Evolutionary conservation across 2,797 vertebrate genomes (phyloP), one percentile per base, ranked within the genome.

Genomic region (Platalea minor): DNA sequence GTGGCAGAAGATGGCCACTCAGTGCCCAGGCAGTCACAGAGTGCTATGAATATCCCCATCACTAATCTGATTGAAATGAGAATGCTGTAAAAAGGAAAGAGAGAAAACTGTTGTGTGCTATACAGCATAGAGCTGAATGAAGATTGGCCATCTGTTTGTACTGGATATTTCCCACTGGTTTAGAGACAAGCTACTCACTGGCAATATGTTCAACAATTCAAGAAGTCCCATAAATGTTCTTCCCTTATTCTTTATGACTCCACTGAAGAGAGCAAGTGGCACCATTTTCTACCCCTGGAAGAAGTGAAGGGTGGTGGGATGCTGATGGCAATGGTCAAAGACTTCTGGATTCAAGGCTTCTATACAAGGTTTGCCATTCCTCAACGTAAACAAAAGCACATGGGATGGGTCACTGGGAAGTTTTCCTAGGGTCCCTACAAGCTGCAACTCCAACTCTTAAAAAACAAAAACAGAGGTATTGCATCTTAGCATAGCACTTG

Each of bases 141-240:
- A 79, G 56, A 92, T 31, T 18, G 31, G 43, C 86, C 95, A 96
- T 89, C 95, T 96, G 92, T 76, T 81, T 91, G 70, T 41, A 79
- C 88, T 63, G 63, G 68, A 9, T 86, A 79, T 82, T 67, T 90
- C 74, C 84, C 72, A 80, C 51, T 5, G 5, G 24, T 91, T 87
- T 56, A 87, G 56, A 91, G 74, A 63, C 39, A 69, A 91, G 74
- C 63, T 91, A 65, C 74, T 90, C 73, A 11, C 39, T 79, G 46
- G 74, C 70, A 91, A n/a, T 61, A 79, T 35, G 69, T 63, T 93
- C 80, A 91, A 29, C 48, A 84, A 68, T 69, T 86, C 74, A 72
- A 48, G 24, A 65, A 63, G 39, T 43, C 46, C 77, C 63, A 26
- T 65, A 81, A 89, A 72, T 0, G 2, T 12, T 69, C 50, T 65